A percentile compares a stretch with the other conserved stretches of the same genome.
These are phyloP conservation scores for Tachystola acroxantha DNA, from an alignment of 2,888 invertebrate genomes.

Conservation along the genomic window DNA sequence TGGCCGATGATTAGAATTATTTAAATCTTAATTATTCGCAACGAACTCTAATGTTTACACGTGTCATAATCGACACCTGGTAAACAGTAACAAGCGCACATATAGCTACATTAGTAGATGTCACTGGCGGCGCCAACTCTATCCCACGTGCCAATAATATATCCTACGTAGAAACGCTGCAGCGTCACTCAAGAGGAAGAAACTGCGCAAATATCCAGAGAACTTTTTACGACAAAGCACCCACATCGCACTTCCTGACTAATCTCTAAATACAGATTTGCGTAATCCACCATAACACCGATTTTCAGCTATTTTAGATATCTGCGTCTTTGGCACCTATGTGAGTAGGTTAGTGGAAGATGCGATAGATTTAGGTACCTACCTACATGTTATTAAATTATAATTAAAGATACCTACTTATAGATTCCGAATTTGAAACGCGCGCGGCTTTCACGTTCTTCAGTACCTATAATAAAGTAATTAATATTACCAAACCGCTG, in stretches of 20 bases:
- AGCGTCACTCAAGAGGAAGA: constrained; percentile 32
- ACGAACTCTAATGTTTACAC: constrained; percentile 24
- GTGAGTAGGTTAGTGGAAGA: constrained; percentile 22
- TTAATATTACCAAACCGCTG: too few species aligned
- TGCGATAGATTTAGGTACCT: constrained; percentile 29
- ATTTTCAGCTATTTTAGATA: constrained; percentile 59
- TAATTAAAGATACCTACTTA: constrained; percentile 18
- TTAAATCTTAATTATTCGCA: constrained; percentile 12
- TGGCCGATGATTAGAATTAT: not conserved
- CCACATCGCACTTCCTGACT: constrained; percentile 13
- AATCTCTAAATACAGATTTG: constrained; percentile 38
- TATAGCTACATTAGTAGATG: not conserved
- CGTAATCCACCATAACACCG: constrained; percentile 43
- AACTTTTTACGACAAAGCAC: constrained; percentile 36
- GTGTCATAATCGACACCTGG: constrained; percentile 46
- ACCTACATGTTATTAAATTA: too few species aligned
- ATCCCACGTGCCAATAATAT: constrained; percentile 55
- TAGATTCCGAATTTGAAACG: not conserved
- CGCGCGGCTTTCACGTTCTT: too few species aligned
- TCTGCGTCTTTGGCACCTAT: constrained; percentile 62
- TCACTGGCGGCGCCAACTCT: constrained; percentile 33
- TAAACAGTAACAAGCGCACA: constrained; percentile 32
- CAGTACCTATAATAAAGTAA: too few species aligned
- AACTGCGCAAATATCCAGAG: constrained; percentile 63
- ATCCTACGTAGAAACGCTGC: constrained; percentile 27